Conservation (phyloP, 2,888 invertebrate genomes). For the Mythimna lalbum region DNA sequence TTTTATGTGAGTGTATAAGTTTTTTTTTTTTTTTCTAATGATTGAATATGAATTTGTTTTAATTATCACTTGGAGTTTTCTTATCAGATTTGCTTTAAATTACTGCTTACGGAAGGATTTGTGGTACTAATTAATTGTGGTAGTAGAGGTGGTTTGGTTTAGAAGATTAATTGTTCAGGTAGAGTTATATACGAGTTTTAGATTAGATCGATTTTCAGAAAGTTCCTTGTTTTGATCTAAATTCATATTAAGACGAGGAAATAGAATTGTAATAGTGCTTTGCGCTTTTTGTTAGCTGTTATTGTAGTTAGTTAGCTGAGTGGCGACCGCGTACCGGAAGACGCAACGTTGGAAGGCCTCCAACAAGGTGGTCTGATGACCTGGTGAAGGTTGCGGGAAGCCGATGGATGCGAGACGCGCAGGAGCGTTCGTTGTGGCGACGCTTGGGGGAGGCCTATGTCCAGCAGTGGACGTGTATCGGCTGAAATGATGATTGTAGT, state of each 20-base stretch:
- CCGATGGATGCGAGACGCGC: no score
- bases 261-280: background rate
- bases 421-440: no score
- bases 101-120: constrained; percentile 41
- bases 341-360: no score
- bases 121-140: constrained; percentile 25
- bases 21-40: constrained; percentile 23
- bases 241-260: constrained; percentile 14
- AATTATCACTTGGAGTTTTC: constrained; percentile 48
- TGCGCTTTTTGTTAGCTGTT: background rate
- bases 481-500: no score
- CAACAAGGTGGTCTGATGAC: no score
- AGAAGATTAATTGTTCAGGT: constrained; percentile 41
- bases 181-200: constrained; percentile 3
- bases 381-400: no score
- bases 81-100: constrained; percentile 47
- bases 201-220: constrained; percentile 35
- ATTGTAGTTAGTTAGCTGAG: background rate
- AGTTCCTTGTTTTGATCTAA: constrained; percentile 29
- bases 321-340: no score
- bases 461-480: no score
- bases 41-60: constrained; percentile 40
- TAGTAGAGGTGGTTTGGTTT: constrained; percentile 1
- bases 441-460: no score
- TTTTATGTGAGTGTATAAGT: constrained; percentile 22